These are phyloP conservation scores for Xestia sexstrigata DNA, from an alignment of 2,888 invertebrate genomes.

Conservation along the genomic window DNA sequence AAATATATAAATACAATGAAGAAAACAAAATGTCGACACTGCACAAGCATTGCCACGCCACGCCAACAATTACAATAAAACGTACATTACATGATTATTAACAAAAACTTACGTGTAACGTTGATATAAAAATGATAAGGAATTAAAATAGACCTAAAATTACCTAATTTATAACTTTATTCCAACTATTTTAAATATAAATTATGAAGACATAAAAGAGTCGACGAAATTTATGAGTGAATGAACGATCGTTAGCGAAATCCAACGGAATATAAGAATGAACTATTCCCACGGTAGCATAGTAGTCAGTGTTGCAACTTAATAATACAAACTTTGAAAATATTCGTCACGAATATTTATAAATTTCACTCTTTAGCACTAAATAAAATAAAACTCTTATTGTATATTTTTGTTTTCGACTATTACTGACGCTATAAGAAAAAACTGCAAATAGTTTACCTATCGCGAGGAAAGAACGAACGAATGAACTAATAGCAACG, in stretches of 20 bases:
- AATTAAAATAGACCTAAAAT: conserved; percentile 77
- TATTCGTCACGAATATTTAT: neutral
- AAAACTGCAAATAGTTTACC: neutral
- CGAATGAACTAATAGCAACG: conserved; percentile 46
- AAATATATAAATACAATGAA: conserved; percentile 86
- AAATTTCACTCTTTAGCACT: neutral
- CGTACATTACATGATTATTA: conserved; percentile 59
- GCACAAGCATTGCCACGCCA: conserved; percentile 86
- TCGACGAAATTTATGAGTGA: conserved; percentile 79
- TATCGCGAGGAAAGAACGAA: conserved; percentile 54
- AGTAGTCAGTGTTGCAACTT: conserved; percentile 63
- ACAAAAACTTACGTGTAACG: conserved; percentile 81
- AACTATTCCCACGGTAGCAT: conserved; percentile 58
- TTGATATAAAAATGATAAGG: conserved; percentile 75
- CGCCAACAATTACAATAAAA: conserved; percentile 67
- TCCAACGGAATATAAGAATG: conserved; percentile 61
- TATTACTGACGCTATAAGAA: neutral
- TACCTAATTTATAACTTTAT: conserved; percentile 74
- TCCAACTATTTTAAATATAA: conserved; percentile 79
- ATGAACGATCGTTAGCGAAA: conserved; percentile 68
- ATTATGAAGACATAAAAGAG: conserved; percentile 75
- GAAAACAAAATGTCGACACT: conserved; percentile 89
- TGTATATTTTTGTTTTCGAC: neutral
- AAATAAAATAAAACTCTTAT: neutral
- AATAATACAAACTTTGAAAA: conserved; percentile 21